Evolutionary conservation across 2,888 invertebrate species (phyloP), one percentile per base, ranked within the genome.

Genomic region (Hydrotaea cyrtoneurina): DNA sequence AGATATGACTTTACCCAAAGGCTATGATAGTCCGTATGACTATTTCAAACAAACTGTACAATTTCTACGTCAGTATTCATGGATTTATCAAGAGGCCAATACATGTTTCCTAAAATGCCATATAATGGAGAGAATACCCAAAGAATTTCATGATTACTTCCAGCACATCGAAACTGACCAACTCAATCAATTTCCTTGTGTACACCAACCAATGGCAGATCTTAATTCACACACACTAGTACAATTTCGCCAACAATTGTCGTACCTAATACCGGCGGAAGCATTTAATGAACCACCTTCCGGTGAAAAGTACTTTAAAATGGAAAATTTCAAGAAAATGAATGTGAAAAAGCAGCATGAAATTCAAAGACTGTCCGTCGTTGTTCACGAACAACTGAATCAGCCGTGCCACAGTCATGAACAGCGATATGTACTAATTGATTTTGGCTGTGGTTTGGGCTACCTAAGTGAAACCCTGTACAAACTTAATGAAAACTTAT

Each of bases 371-470:
- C 91, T 96, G 69, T 94, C 95, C 1, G 92, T 93, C 43, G 92
- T 94, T 7, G 90, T 93, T 64, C 31, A 88, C 23, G 59, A 17
- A 2, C 21, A 43, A 50, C 26, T 81, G 3, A 19, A 23, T 15
- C 31, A 31, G 36, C 13, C 19, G n/a, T n/a, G n/a, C n/a, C n/a
- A n/a, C n/a, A 8, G 57, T n/a, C n/a, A 10, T 87, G 87, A 89
- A n/a, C 87, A 91, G 8, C 90, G 92, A 8, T 93, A 94, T 79
- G 91, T 93, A 1, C 92, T 96, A 21, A 93, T 96, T 0, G 96
- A 96, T 91, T 93, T 96, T 87, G 96, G 96, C 15, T 94, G 95
- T 17, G 96, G 96, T 7, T 92, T 96, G 93, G 96, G 96, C 0
- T 96, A 96, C 89, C 92, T 96, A 66, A 95, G 95, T 86, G 95